phyloP scores from a whole-genome alignment of 2,113 vertebrate species.

The Larimichthys polyactis region DNA sequence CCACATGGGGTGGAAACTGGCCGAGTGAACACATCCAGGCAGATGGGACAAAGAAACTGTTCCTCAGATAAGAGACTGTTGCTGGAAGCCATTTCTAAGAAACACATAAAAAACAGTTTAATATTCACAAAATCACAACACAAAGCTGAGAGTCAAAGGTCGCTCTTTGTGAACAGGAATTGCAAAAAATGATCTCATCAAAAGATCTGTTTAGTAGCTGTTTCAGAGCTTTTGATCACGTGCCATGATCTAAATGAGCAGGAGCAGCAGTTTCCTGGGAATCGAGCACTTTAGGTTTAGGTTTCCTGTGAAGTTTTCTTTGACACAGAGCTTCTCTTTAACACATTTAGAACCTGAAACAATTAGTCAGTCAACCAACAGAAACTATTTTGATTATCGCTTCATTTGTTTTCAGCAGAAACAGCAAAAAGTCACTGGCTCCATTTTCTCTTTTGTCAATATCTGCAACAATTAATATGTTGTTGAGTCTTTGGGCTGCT shows the following conservation, averaged over 20 bases:
- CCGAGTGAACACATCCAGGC: conserved; percentile 59
- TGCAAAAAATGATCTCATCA: neutral
- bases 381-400: neutral
- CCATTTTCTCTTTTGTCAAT: too few species aligned
- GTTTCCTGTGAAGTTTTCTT: neutral
- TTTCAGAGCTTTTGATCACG: neutral
- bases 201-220: neutral
- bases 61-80: conserved; percentile 58
- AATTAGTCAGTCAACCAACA: neutral
- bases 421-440: too few species aligned
- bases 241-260: neutral
- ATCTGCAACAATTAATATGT: too few species aligned
- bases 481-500: too few species aligned
- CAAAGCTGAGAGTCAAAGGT: neutral
- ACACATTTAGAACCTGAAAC: neutral
- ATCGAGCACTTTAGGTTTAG: neutral
- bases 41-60: conserved; percentile 73
- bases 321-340: neutral
- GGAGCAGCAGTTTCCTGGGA: neutral
- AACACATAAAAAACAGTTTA: neutral
- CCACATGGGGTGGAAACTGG: conserved; percentile 76
- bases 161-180: neutral
- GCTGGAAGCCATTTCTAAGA: conserved; percentile 70
- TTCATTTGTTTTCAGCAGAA: neutral
- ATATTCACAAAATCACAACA: neutral